phyloP scores from a whole-genome alignment of 2,797 vertebrate species.

The Coracias cyanogaster region DNA sequence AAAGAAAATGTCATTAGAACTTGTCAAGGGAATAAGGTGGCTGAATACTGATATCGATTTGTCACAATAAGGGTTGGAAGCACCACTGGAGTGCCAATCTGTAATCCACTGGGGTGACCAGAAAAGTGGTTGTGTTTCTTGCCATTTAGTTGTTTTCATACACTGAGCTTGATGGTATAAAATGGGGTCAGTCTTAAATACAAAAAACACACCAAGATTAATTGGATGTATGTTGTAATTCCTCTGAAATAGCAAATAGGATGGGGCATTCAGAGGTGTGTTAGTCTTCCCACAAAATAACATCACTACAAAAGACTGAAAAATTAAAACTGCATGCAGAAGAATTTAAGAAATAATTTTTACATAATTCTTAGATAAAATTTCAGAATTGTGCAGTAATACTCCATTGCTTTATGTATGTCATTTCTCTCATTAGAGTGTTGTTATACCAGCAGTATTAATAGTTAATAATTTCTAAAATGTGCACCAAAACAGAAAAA shows the following conservation, averaged over 20 bases:
- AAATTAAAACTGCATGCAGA: neutral
- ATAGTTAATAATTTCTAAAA: neutral
- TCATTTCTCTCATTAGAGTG: neutral
- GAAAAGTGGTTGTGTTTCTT: neutral
- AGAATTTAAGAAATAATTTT: neutral
- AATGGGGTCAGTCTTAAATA: neutral
- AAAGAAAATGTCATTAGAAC: conserved; percentile 68
- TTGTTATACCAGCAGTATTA: neutral
- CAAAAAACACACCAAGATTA: neutral
- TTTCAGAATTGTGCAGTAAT: neutral
- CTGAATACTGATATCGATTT: conserved; percentile 41
- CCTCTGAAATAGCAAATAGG: neutral
- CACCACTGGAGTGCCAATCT: conserved; percentile 12
- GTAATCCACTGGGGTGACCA: conserved; percentile 2
- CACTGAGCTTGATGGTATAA: neutral
- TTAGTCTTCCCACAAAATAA: neutral
- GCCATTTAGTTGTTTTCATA: neutral
- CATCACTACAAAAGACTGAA: neutral
- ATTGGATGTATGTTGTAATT: neutral
- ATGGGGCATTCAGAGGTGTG: neutral
- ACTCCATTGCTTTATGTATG: neutral
- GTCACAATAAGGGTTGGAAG: conserved; percentile 44
- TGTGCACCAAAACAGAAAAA: neutral
- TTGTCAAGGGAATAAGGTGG: conserved; percentile 55
- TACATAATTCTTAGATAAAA: neutral